Conservation (phyloP, 1,140 invertebrate genomes). For the Zelostemma sp. region DNA sequence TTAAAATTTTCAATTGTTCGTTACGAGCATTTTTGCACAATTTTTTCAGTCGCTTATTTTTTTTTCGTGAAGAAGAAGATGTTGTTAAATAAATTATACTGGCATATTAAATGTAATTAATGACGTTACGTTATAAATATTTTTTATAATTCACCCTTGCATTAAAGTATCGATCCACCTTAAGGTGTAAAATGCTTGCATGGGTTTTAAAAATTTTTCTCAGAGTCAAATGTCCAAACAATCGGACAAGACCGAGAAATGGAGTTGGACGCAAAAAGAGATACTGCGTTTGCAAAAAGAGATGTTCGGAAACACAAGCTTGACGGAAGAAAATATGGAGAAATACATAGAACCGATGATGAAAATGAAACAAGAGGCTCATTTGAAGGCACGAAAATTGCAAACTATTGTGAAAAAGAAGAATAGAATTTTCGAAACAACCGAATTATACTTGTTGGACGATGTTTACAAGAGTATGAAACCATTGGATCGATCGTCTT, state of each 20-base stretch:
- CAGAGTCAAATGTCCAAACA: constrained; percentile 50
- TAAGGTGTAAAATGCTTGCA: no score
- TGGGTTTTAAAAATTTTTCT: neutral
- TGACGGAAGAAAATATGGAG: constrained; percentile 66
- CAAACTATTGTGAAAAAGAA: constrained; percentile 42
- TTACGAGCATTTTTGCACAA: no score
- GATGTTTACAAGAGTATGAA: constrained; percentile 22
- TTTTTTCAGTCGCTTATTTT: no score
- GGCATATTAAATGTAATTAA: no score
- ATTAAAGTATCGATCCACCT: no score
- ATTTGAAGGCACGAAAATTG: constrained; percentile 59
- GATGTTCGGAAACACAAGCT: constrained; percentile 65
- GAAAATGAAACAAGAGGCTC: constrained; percentile 61
- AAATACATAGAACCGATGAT: constrained; percentile 62
- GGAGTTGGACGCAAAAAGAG: constrained; percentile 62
- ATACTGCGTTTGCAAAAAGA: constrained; percentile 66
- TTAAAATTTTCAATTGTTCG: no score
- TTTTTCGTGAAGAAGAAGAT: no score
- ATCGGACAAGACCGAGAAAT: constrained; percentile 58
- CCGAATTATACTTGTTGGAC: constrained; percentile 48
- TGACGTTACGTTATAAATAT: no score
- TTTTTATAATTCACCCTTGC: no score
- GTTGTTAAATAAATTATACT: no score
- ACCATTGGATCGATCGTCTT: no score
- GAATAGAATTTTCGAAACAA: constrained; percentile 54